These are phyloP conservation scores for Xestia xanthographa DNA, from an alignment of 2,888 invertebrate genomes.

Conservation along the genomic window DNA sequence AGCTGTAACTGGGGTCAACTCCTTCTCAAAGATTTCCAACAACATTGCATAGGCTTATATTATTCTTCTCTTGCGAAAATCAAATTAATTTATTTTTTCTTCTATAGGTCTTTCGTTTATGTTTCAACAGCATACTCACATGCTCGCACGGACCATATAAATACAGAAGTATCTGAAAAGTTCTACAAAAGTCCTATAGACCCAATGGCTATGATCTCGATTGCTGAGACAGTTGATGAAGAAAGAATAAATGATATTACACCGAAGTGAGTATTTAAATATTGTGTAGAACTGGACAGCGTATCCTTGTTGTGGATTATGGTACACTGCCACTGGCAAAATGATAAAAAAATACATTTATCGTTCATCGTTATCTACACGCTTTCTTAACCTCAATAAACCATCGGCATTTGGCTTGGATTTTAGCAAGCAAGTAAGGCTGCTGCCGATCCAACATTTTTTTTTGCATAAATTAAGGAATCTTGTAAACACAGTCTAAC, in stretches of 20 bases:
- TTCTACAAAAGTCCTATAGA: conserved; percentile 33
- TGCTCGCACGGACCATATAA: conserved; percentile 1
- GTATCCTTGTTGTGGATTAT: not conserved
- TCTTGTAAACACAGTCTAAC: no score
- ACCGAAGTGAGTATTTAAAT: conserved; percentile 5
- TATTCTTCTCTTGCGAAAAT: no score
- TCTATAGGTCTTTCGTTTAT: conserved; percentile 36
- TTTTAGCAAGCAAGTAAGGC: not conserved
- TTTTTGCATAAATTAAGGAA: no score
- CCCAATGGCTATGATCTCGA: conserved; percentile 24
- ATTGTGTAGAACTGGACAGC: not conserved
- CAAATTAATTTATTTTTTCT: no score
- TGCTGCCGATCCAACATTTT: not conserved
- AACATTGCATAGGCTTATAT: no score
- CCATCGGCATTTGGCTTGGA: rapidly evolving
- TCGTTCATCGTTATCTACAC: not conserved
- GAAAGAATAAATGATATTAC: conserved; percentile 31
- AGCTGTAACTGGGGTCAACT: no score
- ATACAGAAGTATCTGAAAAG: conserved; percentile 16
- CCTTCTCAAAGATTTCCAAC: no score
- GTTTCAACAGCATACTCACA: conserved; percentile 47
- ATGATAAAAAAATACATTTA: not conserved
- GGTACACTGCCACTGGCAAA: no score
- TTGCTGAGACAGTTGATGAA: conserved; percentile 39
- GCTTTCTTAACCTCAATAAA: not conserved